Percentiles rank a stretch among this genome's conserved stretches.
These are phyloP conservation scores for Cacatua alba DNA, from an alignment of 2,113 vertebrate genomes.

Conservation along the genomic window DNA sequence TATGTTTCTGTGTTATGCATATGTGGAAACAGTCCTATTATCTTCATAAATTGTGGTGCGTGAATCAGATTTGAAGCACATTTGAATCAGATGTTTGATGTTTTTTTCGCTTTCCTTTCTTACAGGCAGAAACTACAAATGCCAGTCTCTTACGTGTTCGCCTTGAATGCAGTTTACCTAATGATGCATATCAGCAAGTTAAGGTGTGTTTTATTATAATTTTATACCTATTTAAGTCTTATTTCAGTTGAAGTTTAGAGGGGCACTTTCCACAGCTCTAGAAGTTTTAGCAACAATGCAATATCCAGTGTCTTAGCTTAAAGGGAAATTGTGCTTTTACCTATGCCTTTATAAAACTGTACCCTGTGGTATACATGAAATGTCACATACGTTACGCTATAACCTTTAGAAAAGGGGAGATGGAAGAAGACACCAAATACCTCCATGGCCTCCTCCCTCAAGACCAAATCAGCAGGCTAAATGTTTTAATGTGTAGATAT, in stretches of 20 bases:
- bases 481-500: background rate
- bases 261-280: background rate
- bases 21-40: background rate
- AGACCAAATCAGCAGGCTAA: background rate
- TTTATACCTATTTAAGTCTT: background rate
- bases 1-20: background rate
- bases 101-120: conserved; percentile 1
- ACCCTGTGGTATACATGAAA: background rate
- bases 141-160: conserved; percentile 87
- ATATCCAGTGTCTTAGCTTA: background rate
- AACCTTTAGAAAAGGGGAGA: background rate
- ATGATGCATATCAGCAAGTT: conserved; percentile 78
- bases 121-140: conserved; percentile 90
- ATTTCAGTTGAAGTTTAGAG: background rate
- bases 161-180: conserved; percentile 90
- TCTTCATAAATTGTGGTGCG: background rate
- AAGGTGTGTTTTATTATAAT: conserved; percentile 77
- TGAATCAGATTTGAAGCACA: background rate
- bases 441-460: background rate
- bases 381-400: background rate
- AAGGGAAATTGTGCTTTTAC: background rate
- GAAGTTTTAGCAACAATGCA: background rate
- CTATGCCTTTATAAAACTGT: background rate
- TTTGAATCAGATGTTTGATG: background rate
- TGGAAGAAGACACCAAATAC: background rate